These are phyloP conservation scores for Drosophila leontia DNA, from an alignment of 1,140 invertebrate species.

Conservation along the genomic window DNA sequence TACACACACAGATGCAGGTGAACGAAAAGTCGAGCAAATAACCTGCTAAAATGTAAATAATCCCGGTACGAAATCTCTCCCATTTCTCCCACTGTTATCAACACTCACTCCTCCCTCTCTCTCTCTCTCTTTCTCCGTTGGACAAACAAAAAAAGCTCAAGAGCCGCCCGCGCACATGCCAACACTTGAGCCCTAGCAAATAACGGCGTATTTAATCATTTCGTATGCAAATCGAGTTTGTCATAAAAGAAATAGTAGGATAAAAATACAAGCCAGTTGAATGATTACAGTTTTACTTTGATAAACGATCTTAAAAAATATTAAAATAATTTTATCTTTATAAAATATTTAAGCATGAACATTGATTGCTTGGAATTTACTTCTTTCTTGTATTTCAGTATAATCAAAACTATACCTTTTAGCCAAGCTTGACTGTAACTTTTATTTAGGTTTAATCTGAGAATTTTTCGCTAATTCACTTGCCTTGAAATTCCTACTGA, in stretches of 20 bases:
- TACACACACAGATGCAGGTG: background rate
- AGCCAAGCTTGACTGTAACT: background rate
- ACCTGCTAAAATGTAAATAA: conserved; percentile 55
- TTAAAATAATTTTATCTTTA: background rate
- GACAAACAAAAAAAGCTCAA: conserved; percentile 22
- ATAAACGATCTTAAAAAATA: background rate
- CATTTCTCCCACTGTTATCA: conserved; percentile 8
- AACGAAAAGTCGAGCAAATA: conserved; percentile 27
- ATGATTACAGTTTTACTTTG: conserved; percentile 6
- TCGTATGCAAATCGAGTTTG: conserved; percentile 72
- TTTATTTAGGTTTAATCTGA: background rate
- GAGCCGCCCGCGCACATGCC: conserved; percentile 12
- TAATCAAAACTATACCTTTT: background rate
- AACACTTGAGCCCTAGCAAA: conserved; percentile 33
- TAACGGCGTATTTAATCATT: conserved; percentile 71
- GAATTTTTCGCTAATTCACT: conserved; percentile 19
- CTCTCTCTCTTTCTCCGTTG: background rate
- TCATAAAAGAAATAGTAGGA: conserved; percentile 50
- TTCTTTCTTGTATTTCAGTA: background rate
- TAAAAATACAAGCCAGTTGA: conserved; percentile 24
- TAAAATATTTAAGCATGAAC: too few species aligned
- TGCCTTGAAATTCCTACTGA: conserved; percentile 3
- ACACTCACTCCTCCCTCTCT: background rate
- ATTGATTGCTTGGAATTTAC: too few species aligned
- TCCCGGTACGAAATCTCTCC: conserved; percentile 18